Evolutionary conservation across 1,140 invertebrate genomes (phyloP), one percentile per base, ranked within the genome.

Genomic region (Lepeophtheirus salmonis): DNA sequence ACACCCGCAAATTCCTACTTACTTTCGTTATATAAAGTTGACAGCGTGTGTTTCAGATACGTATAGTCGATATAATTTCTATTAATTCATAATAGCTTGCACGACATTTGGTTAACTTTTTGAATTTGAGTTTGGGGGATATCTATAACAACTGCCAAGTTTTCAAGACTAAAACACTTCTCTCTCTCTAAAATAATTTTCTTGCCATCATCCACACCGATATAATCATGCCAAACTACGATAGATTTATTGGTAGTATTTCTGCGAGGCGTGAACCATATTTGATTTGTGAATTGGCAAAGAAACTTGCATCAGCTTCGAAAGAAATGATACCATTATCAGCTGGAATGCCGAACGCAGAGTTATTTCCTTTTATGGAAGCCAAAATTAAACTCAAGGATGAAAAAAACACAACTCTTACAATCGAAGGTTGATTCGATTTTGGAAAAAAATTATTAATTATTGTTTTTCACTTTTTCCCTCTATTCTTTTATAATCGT

Each of bases 331-430:
- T 87, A 13, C 83, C 82, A 1, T 70, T 87, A 61, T 83, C 82
- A 0, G 80, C 83, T 62, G 83, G 83, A 1, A 79, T 84, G 76
- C 83, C 84, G 1, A 86, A 86, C 65, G 79, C 83, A 58, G 70
- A 75, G 17, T 77, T 82, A 2, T 86, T 86, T 67, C 84, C 84
- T 0, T 83, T 84, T 67, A 71, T 75, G 62, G 76, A 77, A 25
- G 76, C 83, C 1, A 71, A 75, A n/a, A 66, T 86, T 2, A 76
- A 74, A 61, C 69, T 82, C 12, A 78, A 75, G 66, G 76, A 79
- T 66, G 81, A 79, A 2, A 18, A 12, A 52, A 52, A n/a, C 16
- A 10, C 50, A 18, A 18, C 30, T 41, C 30, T 41, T n/a, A 41
- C 6, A 41, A 41, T 41, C n/a, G 30, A 41, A 41, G 30, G 30